phyloP scores from a whole-genome alignment of 1,140 invertebrate species.

The Zaprionus ghesquierei region DNA sequence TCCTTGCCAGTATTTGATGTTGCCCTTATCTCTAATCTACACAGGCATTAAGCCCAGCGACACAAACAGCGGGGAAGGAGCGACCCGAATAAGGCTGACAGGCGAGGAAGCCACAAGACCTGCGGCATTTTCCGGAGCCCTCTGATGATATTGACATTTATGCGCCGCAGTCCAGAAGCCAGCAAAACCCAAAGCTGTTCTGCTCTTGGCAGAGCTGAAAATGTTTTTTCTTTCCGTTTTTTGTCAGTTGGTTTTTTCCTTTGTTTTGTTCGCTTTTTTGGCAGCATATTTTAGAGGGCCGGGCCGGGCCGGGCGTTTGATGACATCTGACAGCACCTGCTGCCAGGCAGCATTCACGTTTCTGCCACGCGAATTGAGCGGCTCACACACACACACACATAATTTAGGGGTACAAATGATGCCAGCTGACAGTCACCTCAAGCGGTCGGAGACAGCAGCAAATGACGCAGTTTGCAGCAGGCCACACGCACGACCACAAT shows the following conservation, averaged over 20 bases:
- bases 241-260: background rate
- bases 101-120: constrained; percentile 51
- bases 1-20: constrained; percentile 58
- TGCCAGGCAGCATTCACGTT: constrained; percentile 5
- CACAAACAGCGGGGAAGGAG: constrained; percentile 57
- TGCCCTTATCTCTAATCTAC: constrained; percentile 76
- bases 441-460: constrained; percentile 38
- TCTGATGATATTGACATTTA: constrained; percentile 76
- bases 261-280: constrained; percentile 30
- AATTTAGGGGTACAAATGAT: constrained; percentile 28
- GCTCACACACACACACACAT: background rate
- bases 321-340: constrained; percentile 75
- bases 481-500: constrained; percentile 41
- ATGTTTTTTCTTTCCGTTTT: background rate
- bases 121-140: constrained; percentile 40
- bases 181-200: background rate
- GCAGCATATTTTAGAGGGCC: constrained; percentile 31
- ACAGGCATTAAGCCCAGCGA: constrained; percentile 66
- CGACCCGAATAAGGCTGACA: constrained; percentile 3
- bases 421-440: constrained; percentile 9
- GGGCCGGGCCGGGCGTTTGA: constrained; percentile 43
- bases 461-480: constrained; percentile 46
- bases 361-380: constrained; percentile 5
- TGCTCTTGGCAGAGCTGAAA: too few species aligned
- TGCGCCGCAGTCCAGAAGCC: constrained; percentile 29